Evolutionary conservation across 2,888 invertebrate species (phyloP).

Genomic region (Apamea crenata): DNA sequence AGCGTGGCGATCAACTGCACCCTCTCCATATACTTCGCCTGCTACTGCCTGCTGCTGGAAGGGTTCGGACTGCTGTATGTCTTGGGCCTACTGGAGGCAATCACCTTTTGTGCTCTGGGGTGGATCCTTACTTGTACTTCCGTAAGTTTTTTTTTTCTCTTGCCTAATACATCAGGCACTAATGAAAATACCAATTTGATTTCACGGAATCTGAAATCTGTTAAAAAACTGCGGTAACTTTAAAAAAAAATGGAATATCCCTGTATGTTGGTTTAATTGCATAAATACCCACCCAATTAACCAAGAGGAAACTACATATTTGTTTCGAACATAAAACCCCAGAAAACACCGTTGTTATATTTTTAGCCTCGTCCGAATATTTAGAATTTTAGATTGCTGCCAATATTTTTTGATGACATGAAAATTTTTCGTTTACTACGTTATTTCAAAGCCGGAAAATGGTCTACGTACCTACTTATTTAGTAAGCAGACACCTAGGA

Average conservation of each 20-base stretch:
- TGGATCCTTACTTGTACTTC: constrained; percentile 97
- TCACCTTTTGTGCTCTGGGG: constrained; percentile 96
- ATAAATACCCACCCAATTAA: neutral
- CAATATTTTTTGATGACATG: constrained; percentile 23
- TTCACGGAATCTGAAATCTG: neutral
- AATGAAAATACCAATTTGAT: neutral
- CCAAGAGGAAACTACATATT: neutral
- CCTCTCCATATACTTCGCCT: constrained; percentile 96
- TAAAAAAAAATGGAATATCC: neutral
- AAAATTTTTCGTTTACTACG: constrained; percentile 3
- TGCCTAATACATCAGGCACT: no score
- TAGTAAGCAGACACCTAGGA: neutral
- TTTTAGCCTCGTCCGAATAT: neutral
- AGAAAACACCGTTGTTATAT: neutral
- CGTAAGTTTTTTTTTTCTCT: constrained; percentile 88
- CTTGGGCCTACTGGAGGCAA: constrained; percentile 95
- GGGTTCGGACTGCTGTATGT: constrained; percentile 96
- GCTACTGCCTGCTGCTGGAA: constrained; percentile 95
- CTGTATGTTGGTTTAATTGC: neutral
- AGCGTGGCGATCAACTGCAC: constrained; percentile 97
- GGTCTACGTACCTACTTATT: neutral
- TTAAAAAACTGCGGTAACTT: neutral
- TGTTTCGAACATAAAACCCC: neutral
- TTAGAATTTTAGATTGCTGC: constrained; percentile 9
- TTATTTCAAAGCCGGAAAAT: neutral